phyloP scores from a whole-genome alignment of 2,797 vertebrate genomes.

The Melanotaenia trifasciata region DNA sequence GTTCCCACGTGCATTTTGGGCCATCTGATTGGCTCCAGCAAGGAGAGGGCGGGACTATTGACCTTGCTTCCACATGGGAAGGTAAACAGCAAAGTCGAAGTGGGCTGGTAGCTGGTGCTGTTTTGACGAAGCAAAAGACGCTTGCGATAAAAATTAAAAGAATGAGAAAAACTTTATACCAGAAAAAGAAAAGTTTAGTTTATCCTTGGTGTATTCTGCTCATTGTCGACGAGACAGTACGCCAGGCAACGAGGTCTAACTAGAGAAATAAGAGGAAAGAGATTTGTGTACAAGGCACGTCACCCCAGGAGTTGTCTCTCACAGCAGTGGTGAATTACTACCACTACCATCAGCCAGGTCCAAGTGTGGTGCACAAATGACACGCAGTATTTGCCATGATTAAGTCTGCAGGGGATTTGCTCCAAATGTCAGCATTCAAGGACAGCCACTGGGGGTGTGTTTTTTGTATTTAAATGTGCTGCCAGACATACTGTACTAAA shows the following conservation, averaged over 20 bases:
- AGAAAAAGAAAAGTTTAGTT: background rate
- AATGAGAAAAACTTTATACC: background rate
- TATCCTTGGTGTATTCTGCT: background rate
- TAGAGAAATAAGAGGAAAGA: slow-evolving; percentile 28
- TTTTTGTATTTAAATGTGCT: slow-evolving; percentile 53
- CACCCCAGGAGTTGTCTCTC: slow-evolving; percentile 76
- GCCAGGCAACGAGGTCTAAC: background rate
- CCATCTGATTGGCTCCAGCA: slow-evolving; percentile 64
- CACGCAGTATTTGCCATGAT: slow-evolving; percentile 86
- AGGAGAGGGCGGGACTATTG: slow-evolving; percentile 24
- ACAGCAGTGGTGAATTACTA: slow-evolving; percentile 86
- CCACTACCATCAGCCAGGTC: slow-evolving; percentile 83
- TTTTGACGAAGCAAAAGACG: background rate
- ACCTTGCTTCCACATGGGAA: slow-evolving; percentile 52
- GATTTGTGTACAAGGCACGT: slow-evolving; percentile 65
- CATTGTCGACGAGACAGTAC: background rate
- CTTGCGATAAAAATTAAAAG: background rate
- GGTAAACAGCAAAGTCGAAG: slow-evolving; percentile 43
- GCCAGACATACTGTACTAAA: slow-evolving; percentile 20
- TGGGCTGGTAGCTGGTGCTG: background rate
- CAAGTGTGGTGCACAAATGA: slow-evolving; percentile 84
- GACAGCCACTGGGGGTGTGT: slow-evolving; percentile 52
- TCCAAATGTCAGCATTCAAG: slow-evolving; percentile 86
- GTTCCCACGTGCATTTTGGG: background rate
- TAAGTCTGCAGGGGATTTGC: slow-evolving; percentile 85